These are phyloP conservation scores for Desmodus rotundus DNA, from an alignment of 2,113 vertebrate genomes.

Conservation along the genomic window DNA sequence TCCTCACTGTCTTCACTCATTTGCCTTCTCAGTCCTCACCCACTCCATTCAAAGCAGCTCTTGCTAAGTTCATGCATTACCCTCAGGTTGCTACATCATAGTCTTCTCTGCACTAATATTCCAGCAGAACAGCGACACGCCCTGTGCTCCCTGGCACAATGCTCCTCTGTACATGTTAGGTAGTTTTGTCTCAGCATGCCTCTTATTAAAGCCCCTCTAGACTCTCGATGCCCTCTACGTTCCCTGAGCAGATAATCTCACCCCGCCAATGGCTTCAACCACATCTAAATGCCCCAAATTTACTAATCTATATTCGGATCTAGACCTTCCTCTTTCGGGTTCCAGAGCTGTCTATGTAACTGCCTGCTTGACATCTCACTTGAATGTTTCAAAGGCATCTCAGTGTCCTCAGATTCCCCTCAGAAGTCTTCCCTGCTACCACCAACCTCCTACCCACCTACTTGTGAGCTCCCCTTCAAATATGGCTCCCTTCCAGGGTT, in stretches of 20 bases:
- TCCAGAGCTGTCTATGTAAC: not conserved
- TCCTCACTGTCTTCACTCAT: not conserved
- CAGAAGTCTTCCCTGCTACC: not conserved
- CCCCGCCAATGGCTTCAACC: not conserved
- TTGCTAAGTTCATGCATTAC: not conserved
- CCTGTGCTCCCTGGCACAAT: not conserved
- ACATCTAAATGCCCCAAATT: not conserved
- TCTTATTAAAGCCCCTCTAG: not conserved
- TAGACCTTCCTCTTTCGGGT: not conserved
- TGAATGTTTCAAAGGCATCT: not conserved
- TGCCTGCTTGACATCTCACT: not conserved
- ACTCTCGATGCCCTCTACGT: rapidly evolving
- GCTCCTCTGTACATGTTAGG: not conserved
- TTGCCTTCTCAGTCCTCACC: not conserved
- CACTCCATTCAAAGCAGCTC: not conserved
- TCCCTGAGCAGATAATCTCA: not conserved
- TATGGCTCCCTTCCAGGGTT: not conserved
- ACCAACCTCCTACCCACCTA: not conserved
- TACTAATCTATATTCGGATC: not conserved
- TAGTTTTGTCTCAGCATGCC: not conserved
- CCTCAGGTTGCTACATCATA: not conserved
- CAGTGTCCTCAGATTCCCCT: not conserved
- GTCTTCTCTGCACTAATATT: not conserved
- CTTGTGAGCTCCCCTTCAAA: not conserved
- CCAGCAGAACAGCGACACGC: rapidly evolving